Percentiles rank a stretch among this genome's conserved stretches.
These are phyloP conservation scores for Mactromeris polynyma DNA, from an alignment of 2,888 invertebrate genomes.

Conservation along the genomic window DNA sequence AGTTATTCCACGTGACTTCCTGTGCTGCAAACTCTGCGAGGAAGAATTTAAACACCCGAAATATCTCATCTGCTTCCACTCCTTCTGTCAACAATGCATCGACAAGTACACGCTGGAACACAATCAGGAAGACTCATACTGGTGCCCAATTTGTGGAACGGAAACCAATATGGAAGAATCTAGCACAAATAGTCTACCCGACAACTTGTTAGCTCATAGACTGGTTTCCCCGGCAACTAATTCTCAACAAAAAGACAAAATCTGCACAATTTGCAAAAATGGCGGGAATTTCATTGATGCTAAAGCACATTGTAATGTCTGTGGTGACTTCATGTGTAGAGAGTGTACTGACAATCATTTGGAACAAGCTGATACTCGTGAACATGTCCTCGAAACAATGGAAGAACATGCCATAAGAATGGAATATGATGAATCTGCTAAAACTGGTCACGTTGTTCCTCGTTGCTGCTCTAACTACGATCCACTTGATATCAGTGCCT, in stretches of 20 bases:
- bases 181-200: slow-evolving; percentile 68
- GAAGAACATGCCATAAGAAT: slow-evolving; percentile 68
- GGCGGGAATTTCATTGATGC: slow-evolving; percentile 76
- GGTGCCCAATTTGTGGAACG: slow-evolving; percentile 80
- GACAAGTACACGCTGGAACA: slow-evolving; percentile 65
- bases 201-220: slow-evolving; percentile 78
- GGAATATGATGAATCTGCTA: slow-evolving; percentile 61
- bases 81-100: slow-evolving; percentile 74
- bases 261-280: slow-evolving; percentile 76
- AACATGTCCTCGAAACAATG: slow-evolving; percentile 75
- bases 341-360: slow-evolving; percentile 75
- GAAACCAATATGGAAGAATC: slow-evolving; percentile 56
- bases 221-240: slow-evolving; percentile 69
- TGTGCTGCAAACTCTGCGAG: slow-evolving; percentile 80
- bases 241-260: slow-evolving; percentile 63
- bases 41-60: slow-evolving; percentile 82
- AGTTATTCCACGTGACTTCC: slow-evolving; percentile 81
- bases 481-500: slow-evolving; percentile 79
- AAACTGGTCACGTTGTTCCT: slow-evolving; percentile 68
- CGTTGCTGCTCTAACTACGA: slow-evolving; percentile 80
- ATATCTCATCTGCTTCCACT: slow-evolving; percentile 80
- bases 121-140: slow-evolving; percentile 67
- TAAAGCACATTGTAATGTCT: slow-evolving; percentile 76
- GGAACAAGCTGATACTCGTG: slow-evolving; percentile 75
- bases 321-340: slow-evolving; percentile 79